Evolutionary conservation across 1,140 invertebrate genomes (phyloP), one percentile per base, ranked within the genome.

Genomic region (Drosophila quadrilineata): DNA sequence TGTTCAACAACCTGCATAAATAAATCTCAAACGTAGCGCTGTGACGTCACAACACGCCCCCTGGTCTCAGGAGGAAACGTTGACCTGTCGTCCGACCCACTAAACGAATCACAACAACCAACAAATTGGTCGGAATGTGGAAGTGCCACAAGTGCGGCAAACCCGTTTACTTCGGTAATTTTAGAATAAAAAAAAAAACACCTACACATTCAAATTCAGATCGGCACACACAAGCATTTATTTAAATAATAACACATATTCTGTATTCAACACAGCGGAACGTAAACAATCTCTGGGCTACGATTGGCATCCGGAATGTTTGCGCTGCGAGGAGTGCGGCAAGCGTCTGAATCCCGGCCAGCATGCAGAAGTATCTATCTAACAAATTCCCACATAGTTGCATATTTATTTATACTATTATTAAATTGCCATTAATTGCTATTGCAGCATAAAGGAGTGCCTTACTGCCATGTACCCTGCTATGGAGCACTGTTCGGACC

Each of bases 301-400:
- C 88, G 96, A 98, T 87, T 98, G 96, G 96, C 96, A 98, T 92
- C 94, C 96, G 38, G 95, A 96, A 88, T 98, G 96, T 91, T 92
- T 98, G 64, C 92, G 94, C 56, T 98, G 96, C 90, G 94, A 95
- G 84, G 96, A 98, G 90, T 98, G 96, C 90, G 95, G 95, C 3
- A 98, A 97, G 90, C 92, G 95, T n/a, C 90, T 98, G 28, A 94
- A 96, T 89, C 94, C 96, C 56, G 96, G 96, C 22, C 94, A 95
- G 87, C 96, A 98, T 92, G 95, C 95, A 46, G 96, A 97, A 92
- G 95, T 95, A 63, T 38, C 63, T 48, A 8, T 31, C 14, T n/a
- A 10, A 28, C 10, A 16, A n/a, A n/a, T n/a, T n/a, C n/a, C n/a
- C n/a, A n/a, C n/a, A n/a, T n/a, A n/a, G n/a, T 31, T 45, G 1